Conservation (phyloP, 2,113 vertebrate species). For the Myotis yumanensis region DNA sequence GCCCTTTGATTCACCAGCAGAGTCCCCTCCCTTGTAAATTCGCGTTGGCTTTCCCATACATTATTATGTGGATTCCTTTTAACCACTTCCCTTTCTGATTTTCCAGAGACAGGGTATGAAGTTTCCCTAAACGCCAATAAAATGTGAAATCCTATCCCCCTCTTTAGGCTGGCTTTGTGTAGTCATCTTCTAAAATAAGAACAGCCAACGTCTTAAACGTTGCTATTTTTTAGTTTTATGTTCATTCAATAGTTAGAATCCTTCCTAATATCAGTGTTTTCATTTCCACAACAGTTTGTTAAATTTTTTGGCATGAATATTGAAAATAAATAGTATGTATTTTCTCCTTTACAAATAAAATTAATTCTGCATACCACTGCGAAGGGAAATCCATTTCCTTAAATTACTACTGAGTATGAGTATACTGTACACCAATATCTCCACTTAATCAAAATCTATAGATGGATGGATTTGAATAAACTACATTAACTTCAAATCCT, state of each 20-base stretch:
- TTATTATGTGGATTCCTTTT: constrained; percentile 89
- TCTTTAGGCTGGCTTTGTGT: constrained; percentile 83
- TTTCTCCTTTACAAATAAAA: constrained; percentile 70
- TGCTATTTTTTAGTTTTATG: constrained; percentile 82
- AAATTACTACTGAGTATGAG: constrained; percentile 50
- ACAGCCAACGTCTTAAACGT: constrained; percentile 72
- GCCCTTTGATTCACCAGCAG: constrained; percentile 84
- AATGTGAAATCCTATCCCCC: constrained; percentile 85
- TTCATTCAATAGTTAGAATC: constrained; percentile 79
- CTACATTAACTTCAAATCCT: constrained; percentile 43
- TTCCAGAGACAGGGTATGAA: constrained; percentile 89
- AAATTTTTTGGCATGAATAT: constrained; percentile 35
- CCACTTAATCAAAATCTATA: constrained; percentile 62
- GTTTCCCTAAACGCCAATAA: constrained; percentile 88
- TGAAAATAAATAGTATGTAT: constrained; percentile 69
- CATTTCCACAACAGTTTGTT: constrained; percentile 41
- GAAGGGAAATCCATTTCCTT: constrained; percentile 64
- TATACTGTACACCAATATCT: constrained; percentile 31
- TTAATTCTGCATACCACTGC: not conserved
- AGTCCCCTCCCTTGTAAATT: constrained; percentile 87
- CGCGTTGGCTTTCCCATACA: constrained; percentile 86
- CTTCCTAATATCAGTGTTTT: constrained; percentile 77
- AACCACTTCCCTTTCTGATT: constrained; percentile 91
- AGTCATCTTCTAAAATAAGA: constrained; percentile 89
- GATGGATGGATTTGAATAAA: constrained; percentile 60